phyloP scores from a whole-genome alignment of 2,888 invertebrate species.

The Druceiella hillmani region DNA sequence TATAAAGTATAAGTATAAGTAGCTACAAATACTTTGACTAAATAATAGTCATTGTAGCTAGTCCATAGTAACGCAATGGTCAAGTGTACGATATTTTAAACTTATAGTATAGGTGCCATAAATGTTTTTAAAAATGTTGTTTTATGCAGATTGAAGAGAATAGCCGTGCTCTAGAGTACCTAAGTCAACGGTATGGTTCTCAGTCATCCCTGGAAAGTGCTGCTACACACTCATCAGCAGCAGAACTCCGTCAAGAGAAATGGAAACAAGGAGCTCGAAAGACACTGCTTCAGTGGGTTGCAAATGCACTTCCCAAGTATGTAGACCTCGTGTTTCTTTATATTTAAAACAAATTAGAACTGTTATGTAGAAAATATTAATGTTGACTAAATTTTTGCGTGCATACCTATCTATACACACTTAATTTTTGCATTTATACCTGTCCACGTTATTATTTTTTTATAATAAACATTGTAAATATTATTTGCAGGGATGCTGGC shows the following conservation, averaged over 20 bases:
- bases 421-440: no score
- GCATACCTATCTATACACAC: no score
- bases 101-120: no score
- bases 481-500: constrained; percentile 71
- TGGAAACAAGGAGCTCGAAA: constrained; percentile 90
- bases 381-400: no score
- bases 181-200: constrained; percentile 72
- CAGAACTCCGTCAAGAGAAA: constrained; percentile 59
- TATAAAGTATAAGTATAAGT: no score
- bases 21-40: no score
- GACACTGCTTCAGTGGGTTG: constrained; percentile 90
- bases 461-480: no score
- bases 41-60: no score
- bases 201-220: constrained; percentile 80
- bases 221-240: constrained; percentile 52
- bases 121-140: constrained; percentile 6
- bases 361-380: no score
- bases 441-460: no score
- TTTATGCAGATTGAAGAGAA: constrained; percentile 86
- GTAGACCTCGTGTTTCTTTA: constrained; percentile 26
- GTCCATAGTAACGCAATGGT: no score
- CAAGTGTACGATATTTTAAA: no score
- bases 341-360: not conserved
- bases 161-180: constrained; percentile 80
- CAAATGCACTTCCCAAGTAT: constrained; percentile 81